Base-by-base conservation (phyloP, 2,888 invertebrate genomes). In the Dyspetes luteomarginatus region DNA sequence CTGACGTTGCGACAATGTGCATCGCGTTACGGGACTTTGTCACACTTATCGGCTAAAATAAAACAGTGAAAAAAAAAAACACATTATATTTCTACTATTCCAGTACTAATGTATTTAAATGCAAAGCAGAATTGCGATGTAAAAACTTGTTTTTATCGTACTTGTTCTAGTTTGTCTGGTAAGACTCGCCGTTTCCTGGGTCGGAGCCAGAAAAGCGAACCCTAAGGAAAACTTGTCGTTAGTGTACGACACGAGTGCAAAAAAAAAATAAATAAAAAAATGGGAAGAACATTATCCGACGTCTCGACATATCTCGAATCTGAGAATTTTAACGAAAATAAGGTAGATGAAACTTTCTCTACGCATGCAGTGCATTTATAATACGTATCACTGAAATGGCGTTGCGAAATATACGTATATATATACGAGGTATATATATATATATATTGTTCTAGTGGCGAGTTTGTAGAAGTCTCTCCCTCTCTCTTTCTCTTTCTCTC, bases 41-140 rank as follows among this genome's bases (percentile, higher is more conserved):
- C 64, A 65, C 78, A 87, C 91, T 90, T 90, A 91, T 91, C 90
- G 90, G 89, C 91, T 91, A 90, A 78, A 91, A 91, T 84, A 87
- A 19, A 87, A 87, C 84, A 80, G 74, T 48, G 74, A 77, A 60
- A 19, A 30, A 30, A 73, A 48, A 56, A 52, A 56, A 67, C 7
- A 67, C 12, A 60, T 65, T 56, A 55, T 41, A n/a, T 22, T 62
- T 36, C 12, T 62, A 12, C 5, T 2, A 26, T 26, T 45, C 24
- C 36, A 78, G 22, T 22, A 43, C 9, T 26, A 50, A 68, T 48
- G 17, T 43, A 30, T 43, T 43, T 17, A 22, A 30, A 45, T 24
- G 12, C 41, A 55, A 52, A 5, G n/a, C n/a, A 15, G n/a, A 50
- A 30, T 28, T 26, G 68, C 9, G 28, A 41, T n/a, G n/a, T n/a